Evolutionary conservation across 2,888 invertebrate genomes (phyloP).

Genomic region (Agrypnus murinus): DNA sequence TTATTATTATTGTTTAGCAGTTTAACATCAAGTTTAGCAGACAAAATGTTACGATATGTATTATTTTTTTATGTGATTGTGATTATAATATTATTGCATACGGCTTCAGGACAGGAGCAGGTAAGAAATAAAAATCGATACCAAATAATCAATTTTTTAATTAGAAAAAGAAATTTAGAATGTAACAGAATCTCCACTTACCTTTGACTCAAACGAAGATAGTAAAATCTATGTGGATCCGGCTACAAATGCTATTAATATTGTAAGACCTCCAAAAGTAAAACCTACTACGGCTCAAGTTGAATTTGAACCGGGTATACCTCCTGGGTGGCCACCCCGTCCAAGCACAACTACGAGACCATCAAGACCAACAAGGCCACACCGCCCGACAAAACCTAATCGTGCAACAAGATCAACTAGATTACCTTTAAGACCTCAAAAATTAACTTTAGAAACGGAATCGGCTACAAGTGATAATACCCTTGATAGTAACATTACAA

Average conservation of each 20-base stretch:
- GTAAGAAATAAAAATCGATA: no score
- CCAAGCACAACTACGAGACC: constrained; percentile 27
- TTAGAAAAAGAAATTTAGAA: no score
- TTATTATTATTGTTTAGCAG: no score
- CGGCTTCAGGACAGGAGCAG: constrained; percentile 4
- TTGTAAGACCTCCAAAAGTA: constrained; percentile 40
- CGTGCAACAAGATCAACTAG: background rate
- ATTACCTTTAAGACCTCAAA: background rate
- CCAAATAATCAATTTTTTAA: no score
- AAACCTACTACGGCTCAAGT: constrained; percentile 58
- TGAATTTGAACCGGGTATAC: constrained; percentile 60
- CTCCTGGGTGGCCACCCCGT: constrained; percentile 53
- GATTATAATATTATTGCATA: background rate
- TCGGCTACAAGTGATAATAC: background rate
- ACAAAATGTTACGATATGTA: background rate
- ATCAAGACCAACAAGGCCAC: constrained; percentile 48
- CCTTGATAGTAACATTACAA: background rate
- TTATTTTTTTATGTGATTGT: background rate
- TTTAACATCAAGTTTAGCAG: background rate
- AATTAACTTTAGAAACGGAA: background rate
- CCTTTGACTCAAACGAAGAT: background rate
- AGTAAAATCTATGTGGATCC: constrained; percentile 39
- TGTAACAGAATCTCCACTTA: background rate
- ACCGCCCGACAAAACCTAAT: constrained; percentile 1
- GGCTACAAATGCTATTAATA: constrained; percentile 21